Conservation (phyloP, 2,113 vertebrate genomes). For the Crypturellus undulatus region DNA sequence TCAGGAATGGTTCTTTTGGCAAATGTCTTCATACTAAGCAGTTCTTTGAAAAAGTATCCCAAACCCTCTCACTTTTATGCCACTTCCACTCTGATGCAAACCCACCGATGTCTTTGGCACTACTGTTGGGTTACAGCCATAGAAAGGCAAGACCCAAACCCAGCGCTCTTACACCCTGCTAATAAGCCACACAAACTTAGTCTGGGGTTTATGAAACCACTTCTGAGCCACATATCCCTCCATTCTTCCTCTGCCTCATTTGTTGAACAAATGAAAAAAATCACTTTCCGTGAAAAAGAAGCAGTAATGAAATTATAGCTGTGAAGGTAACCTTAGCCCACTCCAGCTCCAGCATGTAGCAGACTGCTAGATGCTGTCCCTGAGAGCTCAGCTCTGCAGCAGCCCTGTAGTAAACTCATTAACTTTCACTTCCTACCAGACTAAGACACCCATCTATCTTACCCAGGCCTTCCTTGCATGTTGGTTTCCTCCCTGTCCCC, state of each 20-base stretch:
- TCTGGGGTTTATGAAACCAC: conserved; percentile 31
- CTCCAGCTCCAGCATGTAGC: not conserved
- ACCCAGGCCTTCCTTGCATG: not conserved
- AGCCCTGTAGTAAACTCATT: not conserved
- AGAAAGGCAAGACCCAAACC: not conserved
- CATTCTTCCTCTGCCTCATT: conserved; percentile 37
- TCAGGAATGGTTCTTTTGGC: not conserved
- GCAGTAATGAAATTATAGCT: conserved; percentile 27
- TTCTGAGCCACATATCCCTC: conserved; percentile 22
- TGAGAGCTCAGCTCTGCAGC: not conserved
- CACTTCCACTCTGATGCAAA: not conserved
- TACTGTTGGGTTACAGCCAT: not conserved
- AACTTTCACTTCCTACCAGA: not conserved
- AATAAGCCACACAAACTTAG: not conserved
- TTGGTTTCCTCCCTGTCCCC: not conserved
- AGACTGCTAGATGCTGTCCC: not conserved
- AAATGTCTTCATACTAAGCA: not conserved
- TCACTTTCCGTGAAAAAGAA: conserved; percentile 39
- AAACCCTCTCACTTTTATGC: not conserved
- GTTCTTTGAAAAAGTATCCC: not conserved
- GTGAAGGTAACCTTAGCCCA: conserved; percentile 54
- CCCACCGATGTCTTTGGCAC: not conserved
- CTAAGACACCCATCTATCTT: not conserved
- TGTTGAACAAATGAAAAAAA: conserved; percentile 54
- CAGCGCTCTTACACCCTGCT: conserved; percentile 18